Conservation (phyloP, 2,113 vertebrate species). For the Lepisosteus oculatus region DNA sequence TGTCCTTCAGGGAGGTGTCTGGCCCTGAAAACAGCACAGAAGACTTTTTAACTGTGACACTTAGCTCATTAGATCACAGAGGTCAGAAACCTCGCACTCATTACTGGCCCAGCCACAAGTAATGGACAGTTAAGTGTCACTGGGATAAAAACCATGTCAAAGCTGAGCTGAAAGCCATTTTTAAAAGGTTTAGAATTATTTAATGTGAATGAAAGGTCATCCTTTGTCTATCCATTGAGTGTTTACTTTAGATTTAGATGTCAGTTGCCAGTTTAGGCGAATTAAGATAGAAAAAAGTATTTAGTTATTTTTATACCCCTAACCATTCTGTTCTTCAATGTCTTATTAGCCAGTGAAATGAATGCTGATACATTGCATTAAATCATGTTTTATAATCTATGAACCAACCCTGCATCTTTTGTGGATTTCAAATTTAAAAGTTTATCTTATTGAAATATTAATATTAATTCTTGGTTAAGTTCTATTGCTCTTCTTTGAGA, state of each 20-base stretch:
- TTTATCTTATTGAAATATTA: too few species aligned
- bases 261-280: too few species aligned
- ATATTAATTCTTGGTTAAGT: too few species aligned
- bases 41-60: constrained; percentile 51
- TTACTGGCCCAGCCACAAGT: constrained; percentile 39
- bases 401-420: too few species aligned
- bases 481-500: too few species aligned
- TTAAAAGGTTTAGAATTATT: constrained; percentile 35
- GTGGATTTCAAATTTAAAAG: too few species aligned
- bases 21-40: constrained; percentile 44
- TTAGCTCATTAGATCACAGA: constrained; percentile 51
- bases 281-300: too few species aligned
- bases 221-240: constrained; percentile 24
- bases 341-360: constrained; percentile 6
- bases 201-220: constrained; percentile 22
- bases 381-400: not conserved
- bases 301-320: too few species aligned
- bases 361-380: constrained; percentile 27
- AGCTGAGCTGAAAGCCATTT: constrained; percentile 36
- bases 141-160: constrained; percentile 36
- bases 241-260: too few species aligned
- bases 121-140: constrained; percentile 38
- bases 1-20: constrained; percentile 42
- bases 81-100: constrained; percentile 42
- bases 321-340: too few species aligned